Conservation (phyloP, 2,113 vertebrate species). For the Dasypus novemcinctus region DNA sequence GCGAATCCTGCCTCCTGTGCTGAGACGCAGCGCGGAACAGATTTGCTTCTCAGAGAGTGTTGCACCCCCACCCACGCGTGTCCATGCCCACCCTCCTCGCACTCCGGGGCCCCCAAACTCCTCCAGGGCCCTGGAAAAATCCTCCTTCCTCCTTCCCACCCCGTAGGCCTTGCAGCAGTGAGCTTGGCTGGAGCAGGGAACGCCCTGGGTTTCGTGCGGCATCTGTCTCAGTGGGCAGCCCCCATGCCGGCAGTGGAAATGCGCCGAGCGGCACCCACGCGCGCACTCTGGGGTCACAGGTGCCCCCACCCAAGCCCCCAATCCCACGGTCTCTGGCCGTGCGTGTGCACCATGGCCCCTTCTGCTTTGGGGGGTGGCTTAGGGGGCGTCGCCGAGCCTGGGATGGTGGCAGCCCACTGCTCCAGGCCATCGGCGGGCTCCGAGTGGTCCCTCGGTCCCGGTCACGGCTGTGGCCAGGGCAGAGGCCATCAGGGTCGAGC, state of each 20-base stretch:
- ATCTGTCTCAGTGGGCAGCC: background rate
- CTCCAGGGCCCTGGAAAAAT: background rate
- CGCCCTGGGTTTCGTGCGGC: background rate
- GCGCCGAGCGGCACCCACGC: background rate
- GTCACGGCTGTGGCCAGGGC: background rate
- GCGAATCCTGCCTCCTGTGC: background rate
- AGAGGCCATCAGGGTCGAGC: background rate
- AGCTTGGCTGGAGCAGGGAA: too few relatives aligned
- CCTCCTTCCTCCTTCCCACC: background rate
- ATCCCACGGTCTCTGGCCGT: too few relatives aligned
- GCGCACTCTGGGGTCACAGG: background rate
- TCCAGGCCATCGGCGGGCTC: background rate
- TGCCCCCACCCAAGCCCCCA: background rate
- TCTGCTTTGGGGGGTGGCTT: background rate
- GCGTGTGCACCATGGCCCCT: too few relatives aligned
- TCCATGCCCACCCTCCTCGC: background rate
- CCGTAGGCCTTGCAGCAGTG: background rate
- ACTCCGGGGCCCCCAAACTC: background rate
- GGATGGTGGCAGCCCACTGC: background rate
- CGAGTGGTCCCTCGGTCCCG: background rate
- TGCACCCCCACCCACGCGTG: fast-evolving
- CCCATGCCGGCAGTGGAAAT: background rate
- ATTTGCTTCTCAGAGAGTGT: background rate
- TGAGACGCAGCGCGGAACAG: background rate
- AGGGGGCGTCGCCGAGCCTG: background rate